phyloP scores from a whole-genome alignment of 2,888 invertebrate genomes.

The Synanthedon formicaeformis region DNA sequence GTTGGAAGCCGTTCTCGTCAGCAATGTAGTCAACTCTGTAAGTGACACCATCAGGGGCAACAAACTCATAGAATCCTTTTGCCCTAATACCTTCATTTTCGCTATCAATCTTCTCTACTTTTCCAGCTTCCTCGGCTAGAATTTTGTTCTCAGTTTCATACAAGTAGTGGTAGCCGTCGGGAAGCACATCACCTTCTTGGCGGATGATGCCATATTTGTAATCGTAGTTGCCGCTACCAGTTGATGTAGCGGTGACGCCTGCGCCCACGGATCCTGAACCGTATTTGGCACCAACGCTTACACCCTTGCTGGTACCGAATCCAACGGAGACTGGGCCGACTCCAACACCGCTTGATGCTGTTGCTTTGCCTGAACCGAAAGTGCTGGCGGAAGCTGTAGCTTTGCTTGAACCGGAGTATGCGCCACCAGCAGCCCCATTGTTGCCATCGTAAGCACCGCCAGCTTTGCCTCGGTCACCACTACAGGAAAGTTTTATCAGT shows the following conservation, averaged over 20 bases:
- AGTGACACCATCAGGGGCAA: slow-evolving; percentile 52
- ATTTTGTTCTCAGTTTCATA: slow-evolving; percentile 66
- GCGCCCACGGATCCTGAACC: slow-evolving; percentile 2
- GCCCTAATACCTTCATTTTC: slow-evolving; percentile 36
- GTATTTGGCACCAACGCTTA: neutral
- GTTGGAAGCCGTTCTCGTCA: slow-evolving; percentile 54
- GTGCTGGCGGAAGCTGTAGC: slow-evolving; percentile 5
- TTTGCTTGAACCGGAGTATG: slow-evolving; percentile 1
- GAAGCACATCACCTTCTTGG: slow-evolving; percentile 37
- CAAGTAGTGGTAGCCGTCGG: slow-evolving; percentile 58
- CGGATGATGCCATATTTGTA: slow-evolving; percentile 58
- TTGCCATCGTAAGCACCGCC: slow-evolving; percentile 22
- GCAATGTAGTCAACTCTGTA: slow-evolving; percentile 63
- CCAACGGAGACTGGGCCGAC: slow-evolving; percentile 1
- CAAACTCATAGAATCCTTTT: slow-evolving; percentile 56
- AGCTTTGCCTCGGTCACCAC: slow-evolving; percentile 25
- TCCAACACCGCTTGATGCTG: slow-evolving; percentile 3
- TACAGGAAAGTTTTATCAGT: slow-evolving; percentile 5
- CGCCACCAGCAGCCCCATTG: slow-evolving; percentile 4
- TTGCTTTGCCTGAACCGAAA: slow-evolving; percentile 7
- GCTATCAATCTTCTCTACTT: slow-evolving; percentile 38
- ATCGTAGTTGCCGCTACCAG: slow-evolving; percentile 27
- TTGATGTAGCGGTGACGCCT: slow-evolving; percentile 2
- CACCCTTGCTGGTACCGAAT: slow-evolving; percentile 3
- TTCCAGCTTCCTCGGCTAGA: slow-evolving; percentile 54